A percentile compares a stretch with the other conserved stretches of the same genome.
Evolutionary conservation across 1,140 invertebrate genomes (phyloP).

Genomic region (Pogonus chalceus): DNA sequence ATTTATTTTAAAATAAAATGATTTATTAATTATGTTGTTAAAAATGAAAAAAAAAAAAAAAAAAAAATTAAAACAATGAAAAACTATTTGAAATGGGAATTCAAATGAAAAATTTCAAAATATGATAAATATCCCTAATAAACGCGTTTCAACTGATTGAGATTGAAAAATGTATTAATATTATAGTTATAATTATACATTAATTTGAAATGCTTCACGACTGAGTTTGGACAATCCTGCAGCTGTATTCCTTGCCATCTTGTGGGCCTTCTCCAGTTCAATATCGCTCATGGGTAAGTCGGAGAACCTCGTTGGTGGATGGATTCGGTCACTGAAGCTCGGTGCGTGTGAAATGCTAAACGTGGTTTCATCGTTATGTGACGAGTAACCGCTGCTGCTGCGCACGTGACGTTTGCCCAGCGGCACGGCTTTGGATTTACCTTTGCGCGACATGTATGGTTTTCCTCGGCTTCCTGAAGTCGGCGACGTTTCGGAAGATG

Average conservation of each 20-base stretch:
- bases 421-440: conserved; percentile 46
- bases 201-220: conserved; percentile 58
- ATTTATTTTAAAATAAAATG: neutral
- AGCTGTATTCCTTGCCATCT: conserved; percentile 29
- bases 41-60: neutral
- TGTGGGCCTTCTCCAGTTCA: conserved; percentile 44
- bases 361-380: conserved; percentile 71
- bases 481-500: conserved; percentile 57
- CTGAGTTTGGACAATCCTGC: conserved; percentile 43
- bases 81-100: neutral
- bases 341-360: conserved; percentile 66
- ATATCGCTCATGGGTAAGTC: conserved; percentile 44
- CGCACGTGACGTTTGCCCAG: conserved; percentile 49
- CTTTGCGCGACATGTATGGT: conserved; percentile 51
- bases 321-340: conserved; percentile 63
- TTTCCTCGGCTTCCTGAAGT: conserved; percentile 48
- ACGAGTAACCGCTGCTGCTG: conserved; percentile 64
- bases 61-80: neutral
- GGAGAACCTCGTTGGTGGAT: conserved; percentile 61
- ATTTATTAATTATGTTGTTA: neutral
- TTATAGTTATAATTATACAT: conserved; percentile 39
- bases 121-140: no score
- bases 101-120: neutral
- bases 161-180: neutral
- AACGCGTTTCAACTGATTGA: no score